Conservation (phyloP, 2,113 vertebrate species). For the Uropsilus gracilis region DNA sequence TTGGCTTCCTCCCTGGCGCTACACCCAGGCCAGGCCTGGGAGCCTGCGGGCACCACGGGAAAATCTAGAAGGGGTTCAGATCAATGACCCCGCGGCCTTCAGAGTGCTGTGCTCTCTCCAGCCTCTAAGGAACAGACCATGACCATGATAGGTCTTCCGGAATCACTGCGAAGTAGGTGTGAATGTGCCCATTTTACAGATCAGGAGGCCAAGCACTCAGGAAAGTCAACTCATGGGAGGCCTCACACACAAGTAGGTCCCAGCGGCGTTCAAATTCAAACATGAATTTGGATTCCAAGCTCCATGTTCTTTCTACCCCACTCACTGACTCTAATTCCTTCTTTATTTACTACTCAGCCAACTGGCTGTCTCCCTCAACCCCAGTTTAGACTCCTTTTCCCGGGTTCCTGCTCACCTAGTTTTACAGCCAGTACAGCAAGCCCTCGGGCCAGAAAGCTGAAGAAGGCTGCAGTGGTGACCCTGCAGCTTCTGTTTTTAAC, state of each 20-base stretch:
- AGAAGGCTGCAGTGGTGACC: conserved; percentile 74
- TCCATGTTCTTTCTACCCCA: background rate
- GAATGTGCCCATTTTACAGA: conserved; percentile 32
- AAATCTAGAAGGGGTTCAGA: background rate
- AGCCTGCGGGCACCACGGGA: background rate
- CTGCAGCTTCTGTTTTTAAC: conserved; percentile 78
- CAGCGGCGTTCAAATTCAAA: conserved; percentile 20
- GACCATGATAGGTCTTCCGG: background rate
- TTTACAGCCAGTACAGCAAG: conserved; percentile 79
- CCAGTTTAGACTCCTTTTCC: conserved; percentile 58
- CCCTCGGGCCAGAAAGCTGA: conserved; percentile 78
- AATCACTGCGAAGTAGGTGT: background rate
- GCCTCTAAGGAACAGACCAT: background rate
- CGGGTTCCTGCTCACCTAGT: conserved; percentile 59
- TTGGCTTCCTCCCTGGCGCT: background rate
- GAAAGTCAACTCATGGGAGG: background rate
- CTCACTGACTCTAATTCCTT: conserved; percentile 41
- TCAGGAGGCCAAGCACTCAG: background rate
- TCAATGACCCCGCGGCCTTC: background rate
- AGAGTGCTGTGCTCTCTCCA: background rate
- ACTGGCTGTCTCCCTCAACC: conserved; percentile 13
- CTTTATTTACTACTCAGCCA: conserved; percentile 55
- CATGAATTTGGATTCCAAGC: background rate
- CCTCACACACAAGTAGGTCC: background rate
- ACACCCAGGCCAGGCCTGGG: background rate